Base-by-base conservation (phyloP, 2,797 vertebrate genomes). In the Lagorchestes hirsutus region DNA sequence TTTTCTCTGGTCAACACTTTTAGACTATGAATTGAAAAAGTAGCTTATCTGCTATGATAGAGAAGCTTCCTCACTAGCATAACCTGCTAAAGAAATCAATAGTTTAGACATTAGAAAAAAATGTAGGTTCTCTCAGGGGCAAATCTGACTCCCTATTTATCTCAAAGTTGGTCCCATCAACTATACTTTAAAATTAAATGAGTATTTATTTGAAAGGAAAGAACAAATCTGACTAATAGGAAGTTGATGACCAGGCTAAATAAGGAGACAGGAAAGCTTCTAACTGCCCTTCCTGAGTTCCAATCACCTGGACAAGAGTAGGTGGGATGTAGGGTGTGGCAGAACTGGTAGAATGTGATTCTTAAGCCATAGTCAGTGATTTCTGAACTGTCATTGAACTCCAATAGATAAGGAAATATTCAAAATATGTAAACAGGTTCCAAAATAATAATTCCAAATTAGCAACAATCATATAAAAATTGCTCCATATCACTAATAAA, bases 111-210 rank as follows among this genome's bases (percentile, higher is more conserved):
- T 93, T 94, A 95, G 91, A 52, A 50, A 57, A 95, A 93, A 97
- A 96, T 93, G 18, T 54, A 93, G 91, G 94, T 87, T 94, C 62
- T 94, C 56, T 50, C 40, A 40, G 24, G 50, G 31, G 55, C 54
- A 95, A 96, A 46, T 94, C 59, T 91, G 40, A 94, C 93, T 55
- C 74, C 97, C 94, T 95, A 97, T 55, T 97, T 94, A 96, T 97
- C 95, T 97, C 95, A 93, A 97, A 97, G 95, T 59, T 91, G 95
- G 67, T 94, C 93, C 92, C 95, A 97, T 96, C 82, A 95, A 87
- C n/a, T 87, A 94, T 93, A 57, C 22, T 90, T 93, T 92, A 90
- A 95, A 96, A 96, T 96, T 92, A 90, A 98, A 95, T 95, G 82
- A 95, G 93, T 57, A 93, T 57, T 96, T 94, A 96, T 94, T 97